Evolutionary conservation across 2,888 invertebrate genomes (phyloP), one percentile per base, ranked within the genome.

Genomic region (Aphodius sticticus): DNA sequence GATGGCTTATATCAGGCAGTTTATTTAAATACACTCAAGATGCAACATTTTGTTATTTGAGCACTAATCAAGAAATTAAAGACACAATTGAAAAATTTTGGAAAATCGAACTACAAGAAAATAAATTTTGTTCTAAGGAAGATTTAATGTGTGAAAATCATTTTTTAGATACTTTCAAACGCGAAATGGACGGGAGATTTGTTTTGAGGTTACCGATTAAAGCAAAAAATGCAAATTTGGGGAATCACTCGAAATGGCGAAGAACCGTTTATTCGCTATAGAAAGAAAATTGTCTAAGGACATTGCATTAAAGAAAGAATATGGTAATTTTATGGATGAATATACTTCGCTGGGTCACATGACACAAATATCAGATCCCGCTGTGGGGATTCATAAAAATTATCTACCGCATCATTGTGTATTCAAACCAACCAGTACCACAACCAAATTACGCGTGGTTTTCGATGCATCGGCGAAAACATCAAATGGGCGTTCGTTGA

Each of bases 221-320:
- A 69, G n/a, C 70, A 2, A 26, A 79, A 7, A n/a, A 35, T 69
- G 14, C 38, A 6, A 9, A 77, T 16, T 80, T 84, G 69, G 84
- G 83, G 78, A 82, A 14, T 82, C 83, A 7, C 75, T 69, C 70
- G 26, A 76, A 9, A 78, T 70, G 14, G 83, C 84, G 9, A 76
- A 69, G 7, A 81, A 80, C 15, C 38, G 83, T 26, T 83, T 84
- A 77, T 71, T 76, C 9, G 70, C 74, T 14, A 69, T 84, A 7
- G 83, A 84, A 77, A 69, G 72, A 37, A 78, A 75, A 71, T 78
- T 82, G 6, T 1, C 15, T 14, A 80, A 82, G 37, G 80, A 83
- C 76, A 35, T 53, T n/a, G 15, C 26, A 16, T 16, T 72, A 12
- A 78, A 26, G n/a, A n/a, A 2, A 16, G 26, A 78, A 35, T 79